Evolutionary conservation across 2,888 invertebrate species (phyloP), one percentile per base, ranked within the genome.

Genomic region (Mesorhabditis spiculigera): DNA sequence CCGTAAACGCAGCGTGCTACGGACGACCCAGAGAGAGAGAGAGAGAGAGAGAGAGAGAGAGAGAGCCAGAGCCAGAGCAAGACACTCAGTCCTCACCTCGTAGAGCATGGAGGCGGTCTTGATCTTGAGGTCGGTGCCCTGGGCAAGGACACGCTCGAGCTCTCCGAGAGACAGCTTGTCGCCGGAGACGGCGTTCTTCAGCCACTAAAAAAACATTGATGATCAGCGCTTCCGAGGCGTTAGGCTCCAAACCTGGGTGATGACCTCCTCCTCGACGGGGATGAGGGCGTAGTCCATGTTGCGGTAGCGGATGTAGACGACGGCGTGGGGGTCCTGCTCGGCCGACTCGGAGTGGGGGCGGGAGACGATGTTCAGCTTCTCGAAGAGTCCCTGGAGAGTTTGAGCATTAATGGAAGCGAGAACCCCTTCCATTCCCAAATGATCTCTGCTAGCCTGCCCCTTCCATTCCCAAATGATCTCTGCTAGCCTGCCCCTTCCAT

Each of bases 271-370:
- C 44, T 74, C 73, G 62, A 81, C 50, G 67, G 81, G 82, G 45
- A 81, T 71, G 63, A 80, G 72, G 61, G 73, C 73, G 72, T 67
- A 75, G 72, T 81, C 79, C 77, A 81, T 77, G 61, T 78, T 73
- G 65, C 76, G 75, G 75, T 77, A 73, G 70, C 81, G 74, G 65
- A 81, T 66, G 71, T 76, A 77, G 66, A 77, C 58, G 66, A 78
- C 69, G 16, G 78, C 77, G 66, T 74, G 74, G 41, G 73, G 73
- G 41, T 73, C 61, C 58, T 50, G 41, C 66, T 71, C 45, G 28
- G 63, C n/a, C 28, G 68, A 61, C 63, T 72, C 43, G 41, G 50
- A 61, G 61, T 68, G 68, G 42, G 71, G 58, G 63, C 76, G 74
- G 66, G 72, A 28, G 13, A 76, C 73, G 77, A 75, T 77, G 68